Evolutionary conservation across 2,113 vertebrate species (phyloP).

Genomic region (Rhinogobius similis): DNA sequence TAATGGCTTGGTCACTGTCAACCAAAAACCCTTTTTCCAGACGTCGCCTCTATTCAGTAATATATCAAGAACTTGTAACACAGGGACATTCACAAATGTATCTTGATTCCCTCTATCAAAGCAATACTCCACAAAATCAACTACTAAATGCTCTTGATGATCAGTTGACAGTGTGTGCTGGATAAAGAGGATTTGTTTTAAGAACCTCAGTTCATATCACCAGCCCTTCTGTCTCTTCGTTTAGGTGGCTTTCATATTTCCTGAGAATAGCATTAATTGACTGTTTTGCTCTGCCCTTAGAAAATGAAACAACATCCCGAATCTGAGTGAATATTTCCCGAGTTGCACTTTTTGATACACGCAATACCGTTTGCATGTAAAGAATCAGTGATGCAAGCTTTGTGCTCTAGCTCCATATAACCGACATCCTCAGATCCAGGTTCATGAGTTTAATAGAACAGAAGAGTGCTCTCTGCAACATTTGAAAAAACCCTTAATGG

Average conservation of each 20-base stretch:
- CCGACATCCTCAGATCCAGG: background rate
- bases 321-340: background rate
- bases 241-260: background rate
- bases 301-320: background rate
- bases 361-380: background rate
- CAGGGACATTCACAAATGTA: background rate
- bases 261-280: background rate
- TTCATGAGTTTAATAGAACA: no score
- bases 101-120: background rate
- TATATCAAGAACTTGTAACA: background rate
- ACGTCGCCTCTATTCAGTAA: background rate
- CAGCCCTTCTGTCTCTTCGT: background rate
- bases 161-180: background rate
- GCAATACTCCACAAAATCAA: background rate
- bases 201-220: background rate
- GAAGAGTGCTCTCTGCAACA: no score
- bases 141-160: background rate
- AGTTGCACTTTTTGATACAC: constrained; percentile 1
- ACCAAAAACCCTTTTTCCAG: background rate
- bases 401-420: background rate
- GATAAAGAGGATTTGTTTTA: background rate
- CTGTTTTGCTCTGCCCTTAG: background rate
- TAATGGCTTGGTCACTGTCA: background rate
- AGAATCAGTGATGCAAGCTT: background rate
- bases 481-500: background rate